phyloP scores from a whole-genome alignment of 2,113 vertebrate species.

The Gnathonemus echidnorhynchus region DNA sequence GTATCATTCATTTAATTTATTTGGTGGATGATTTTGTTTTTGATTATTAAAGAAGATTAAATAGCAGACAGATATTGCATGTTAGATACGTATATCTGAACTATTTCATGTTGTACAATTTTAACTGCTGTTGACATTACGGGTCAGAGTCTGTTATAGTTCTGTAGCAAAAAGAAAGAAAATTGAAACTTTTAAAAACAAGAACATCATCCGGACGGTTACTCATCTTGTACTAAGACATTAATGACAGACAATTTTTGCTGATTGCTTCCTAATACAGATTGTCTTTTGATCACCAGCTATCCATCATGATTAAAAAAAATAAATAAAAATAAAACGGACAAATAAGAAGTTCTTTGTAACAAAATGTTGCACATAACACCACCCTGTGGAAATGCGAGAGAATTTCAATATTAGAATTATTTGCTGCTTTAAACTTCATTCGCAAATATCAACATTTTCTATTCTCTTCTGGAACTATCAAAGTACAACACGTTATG shows the following conservation, averaged over 20 bases:
- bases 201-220: background rate
- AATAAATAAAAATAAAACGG: background rate
- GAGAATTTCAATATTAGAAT: background rate
- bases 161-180: background rate
- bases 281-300: background rate
- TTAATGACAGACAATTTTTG: background rate
- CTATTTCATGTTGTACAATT: background rate
- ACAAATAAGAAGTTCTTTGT: background rate
- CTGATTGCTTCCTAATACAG: background rate
- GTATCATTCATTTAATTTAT: background rate
- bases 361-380: slow-evolving; percentile 2
- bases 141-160: background rate
- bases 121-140: background rate
- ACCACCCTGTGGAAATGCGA: slow-evolving; percentile 3
- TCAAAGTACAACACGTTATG: background rate
- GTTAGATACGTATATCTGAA: background rate
- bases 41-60: background rate
- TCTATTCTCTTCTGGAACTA: background rate
- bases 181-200: background rate
- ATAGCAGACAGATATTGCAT: background rate
- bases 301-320: background rate
- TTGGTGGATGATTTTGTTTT: background rate
- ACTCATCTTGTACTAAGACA: background rate
- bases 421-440: background rate
- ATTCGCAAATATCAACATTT: background rate